These are phyloP conservation scores for Idaea straminata DNA, from an alignment of 2,888 invertebrate genomes.

Conservation along the genomic window DNA sequence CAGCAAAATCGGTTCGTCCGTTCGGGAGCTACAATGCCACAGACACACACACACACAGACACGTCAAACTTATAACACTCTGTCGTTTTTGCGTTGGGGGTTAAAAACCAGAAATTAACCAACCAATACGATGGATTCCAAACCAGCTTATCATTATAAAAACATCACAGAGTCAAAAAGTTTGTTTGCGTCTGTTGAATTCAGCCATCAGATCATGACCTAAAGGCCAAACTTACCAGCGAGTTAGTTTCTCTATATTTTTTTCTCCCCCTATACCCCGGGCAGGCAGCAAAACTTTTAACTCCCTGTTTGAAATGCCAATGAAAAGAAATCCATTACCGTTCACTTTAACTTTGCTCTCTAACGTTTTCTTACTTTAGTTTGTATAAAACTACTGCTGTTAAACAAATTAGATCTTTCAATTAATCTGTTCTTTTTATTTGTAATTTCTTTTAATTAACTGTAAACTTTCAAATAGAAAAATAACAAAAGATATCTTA, in stretches of 20 bases:
- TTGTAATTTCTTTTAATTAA: conserved; percentile 11
- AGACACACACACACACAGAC: too few relatives aligned
- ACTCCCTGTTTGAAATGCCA: conserved; percentile 26
- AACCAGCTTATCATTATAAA: too few relatives aligned
- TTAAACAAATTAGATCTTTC: not conserved
- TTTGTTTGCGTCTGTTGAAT: conserved; percentile 7
- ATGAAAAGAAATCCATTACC: conserved; percentile 46
- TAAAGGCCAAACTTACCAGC: conserved; percentile 18
- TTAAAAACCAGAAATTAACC: too few relatives aligned
- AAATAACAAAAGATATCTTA: conserved; percentile 6
- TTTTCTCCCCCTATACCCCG: conserved; percentile 15
- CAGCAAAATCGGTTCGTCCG: too few relatives aligned
- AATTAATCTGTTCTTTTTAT: not conserved
- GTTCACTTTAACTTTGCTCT: conserved; percentile 43
- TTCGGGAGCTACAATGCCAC: too few relatives aligned
- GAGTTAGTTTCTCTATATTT: conserved; percentile 22
- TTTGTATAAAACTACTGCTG: not conserved
- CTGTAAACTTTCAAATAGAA: conserved; percentile 16
- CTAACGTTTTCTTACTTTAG: conserved; percentile 35
- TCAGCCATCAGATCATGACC: conserved; percentile 10
- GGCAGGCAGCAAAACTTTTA: conserved; percentile 22
- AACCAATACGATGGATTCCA: too few relatives aligned
- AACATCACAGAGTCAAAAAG: conserved; percentile 4
- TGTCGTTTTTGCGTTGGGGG: too few relatives aligned
- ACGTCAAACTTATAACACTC: too few relatives aligned